Percentiles rank a stretch among this genome's conserved stretches.
Conservation (phyloP, 2,113 vertebrate species). For the Grammomys dolichurus region DNA sequence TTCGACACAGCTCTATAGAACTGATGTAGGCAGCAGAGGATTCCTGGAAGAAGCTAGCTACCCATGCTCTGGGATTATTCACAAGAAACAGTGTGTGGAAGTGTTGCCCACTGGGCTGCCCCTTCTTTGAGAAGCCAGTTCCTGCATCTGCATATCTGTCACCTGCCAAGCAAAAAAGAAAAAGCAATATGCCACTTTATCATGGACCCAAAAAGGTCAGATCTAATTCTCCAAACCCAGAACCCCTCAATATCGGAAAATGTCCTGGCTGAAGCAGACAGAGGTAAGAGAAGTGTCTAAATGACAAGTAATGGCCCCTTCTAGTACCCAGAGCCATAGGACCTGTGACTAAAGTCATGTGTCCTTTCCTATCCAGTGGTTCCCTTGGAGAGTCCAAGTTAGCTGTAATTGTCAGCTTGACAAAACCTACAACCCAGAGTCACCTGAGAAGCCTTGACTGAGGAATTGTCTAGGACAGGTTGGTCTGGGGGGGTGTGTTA, state of each 20-base stretch:
- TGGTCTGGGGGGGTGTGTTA: background rate
- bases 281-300: background rate
- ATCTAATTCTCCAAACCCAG: background rate
- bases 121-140: background rate
- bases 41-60: background rate
- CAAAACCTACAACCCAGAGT: background rate
- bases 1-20: background rate
- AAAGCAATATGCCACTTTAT: background rate
- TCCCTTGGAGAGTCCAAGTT: background rate
- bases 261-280: background rate
- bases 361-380: background rate
- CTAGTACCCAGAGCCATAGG: background rate
- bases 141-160: background rate
- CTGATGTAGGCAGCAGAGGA: background rate
- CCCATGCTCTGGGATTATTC: background rate
- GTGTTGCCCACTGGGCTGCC: background rate
- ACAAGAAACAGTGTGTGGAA: background rate
- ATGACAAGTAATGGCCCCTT: no score
- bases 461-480: background rate
- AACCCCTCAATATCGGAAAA: background rate
- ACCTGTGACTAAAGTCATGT: background rate
- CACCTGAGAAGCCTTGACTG: background rate
- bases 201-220: background rate
- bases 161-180: background rate
- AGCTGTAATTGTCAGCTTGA: background rate